Base-by-base conservation (phyloP, 2,113 vertebrate genomes). In the Lamprotornis superbus region DNA sequence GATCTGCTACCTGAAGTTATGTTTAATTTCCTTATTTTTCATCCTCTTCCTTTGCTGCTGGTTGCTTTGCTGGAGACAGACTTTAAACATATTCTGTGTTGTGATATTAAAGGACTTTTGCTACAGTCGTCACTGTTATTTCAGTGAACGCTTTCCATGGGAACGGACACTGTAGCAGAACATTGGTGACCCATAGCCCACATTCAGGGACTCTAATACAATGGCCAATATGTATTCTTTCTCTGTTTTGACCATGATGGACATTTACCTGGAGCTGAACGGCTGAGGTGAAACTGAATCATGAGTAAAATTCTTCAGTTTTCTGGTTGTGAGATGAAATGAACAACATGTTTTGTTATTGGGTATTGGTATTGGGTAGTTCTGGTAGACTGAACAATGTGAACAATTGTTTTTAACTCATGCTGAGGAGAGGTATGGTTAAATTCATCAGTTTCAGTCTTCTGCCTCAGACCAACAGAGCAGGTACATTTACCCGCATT, bases 81-180 rank as follows among this genome's bases (percentile, higher is more conserved):
- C 21, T 85, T 81, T 75, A 60, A 89, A 85, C 40, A 21, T 37
- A 74, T 85, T 96, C 74, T 49, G 18, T 93, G 67, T 46, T 31
- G 24, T 94, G 59, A n/a, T 71, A 75, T 59, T 83, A 84, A 92
- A 71, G 44, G 69, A 11, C 23, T 94, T 97, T 83, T 75, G 47
- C 84, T 88, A 87, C 20, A 31, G 5, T 40, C 0, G 0, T 15
- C 57, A 37, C 21, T 60, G 39, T 46, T 13, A 55, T 46, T 67
- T 52, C 47, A 85, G 19, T 33, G 35, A 68, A 75, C 15, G 50
- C 9, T 82, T 92, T 31, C 71, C 15, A 44, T 30, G 17, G 71
- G 33, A 90, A 55, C 2, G 0, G n/a, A 22, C 21, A 27, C 13
- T 20, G 33, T 12, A 21, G 19, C 20, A 61, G 63, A 67, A 4